Conservation (phyloP, 35 echinoderm and acorn worm species). For the Apostichopus californicus region DNA sequence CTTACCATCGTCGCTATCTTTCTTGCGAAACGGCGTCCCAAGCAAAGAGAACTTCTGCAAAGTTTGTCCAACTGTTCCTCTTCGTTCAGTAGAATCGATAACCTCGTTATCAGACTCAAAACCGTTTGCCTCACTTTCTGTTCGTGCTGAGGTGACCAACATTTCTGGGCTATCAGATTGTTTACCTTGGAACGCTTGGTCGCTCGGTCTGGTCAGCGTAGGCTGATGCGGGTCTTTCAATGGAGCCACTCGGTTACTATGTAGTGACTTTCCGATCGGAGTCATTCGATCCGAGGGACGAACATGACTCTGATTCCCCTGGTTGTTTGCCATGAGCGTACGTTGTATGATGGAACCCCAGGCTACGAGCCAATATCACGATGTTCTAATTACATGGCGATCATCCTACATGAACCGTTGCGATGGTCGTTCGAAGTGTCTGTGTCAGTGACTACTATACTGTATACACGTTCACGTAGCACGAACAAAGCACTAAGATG, state of each 20-base stretch:
- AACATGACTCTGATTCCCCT: background rate
- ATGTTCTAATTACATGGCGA: background rate
- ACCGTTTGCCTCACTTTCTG: background rate
- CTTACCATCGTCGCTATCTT: background rate
- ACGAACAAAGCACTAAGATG: too few relatives aligned
- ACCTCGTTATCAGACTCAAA: too few relatives aligned
- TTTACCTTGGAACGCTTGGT: background rate
- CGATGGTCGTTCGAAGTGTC: too few relatives aligned
- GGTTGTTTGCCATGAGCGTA: background rate
- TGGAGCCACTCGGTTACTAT: background rate
- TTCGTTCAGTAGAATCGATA: too few relatives aligned
- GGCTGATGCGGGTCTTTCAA: background rate
- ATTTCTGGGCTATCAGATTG: background rate
- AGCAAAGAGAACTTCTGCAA: slow-evolving; percentile 4
- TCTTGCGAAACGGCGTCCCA: slow-evolving; percentile 23
- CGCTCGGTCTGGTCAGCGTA: background rate
- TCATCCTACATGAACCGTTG: background rate
- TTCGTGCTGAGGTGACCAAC: background rate
- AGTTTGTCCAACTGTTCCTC: background rate
- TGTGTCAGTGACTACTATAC: too few relatives aligned
- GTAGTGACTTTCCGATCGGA: background rate
- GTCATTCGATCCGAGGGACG: background rate
- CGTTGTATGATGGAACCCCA: background rate
- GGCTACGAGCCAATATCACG: background rate
- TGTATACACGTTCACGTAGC: too few relatives aligned